Evolutionary conservation across 2,113 vertebrate species (phyloP).

Genomic region (Grammomys surdaster): DNA sequence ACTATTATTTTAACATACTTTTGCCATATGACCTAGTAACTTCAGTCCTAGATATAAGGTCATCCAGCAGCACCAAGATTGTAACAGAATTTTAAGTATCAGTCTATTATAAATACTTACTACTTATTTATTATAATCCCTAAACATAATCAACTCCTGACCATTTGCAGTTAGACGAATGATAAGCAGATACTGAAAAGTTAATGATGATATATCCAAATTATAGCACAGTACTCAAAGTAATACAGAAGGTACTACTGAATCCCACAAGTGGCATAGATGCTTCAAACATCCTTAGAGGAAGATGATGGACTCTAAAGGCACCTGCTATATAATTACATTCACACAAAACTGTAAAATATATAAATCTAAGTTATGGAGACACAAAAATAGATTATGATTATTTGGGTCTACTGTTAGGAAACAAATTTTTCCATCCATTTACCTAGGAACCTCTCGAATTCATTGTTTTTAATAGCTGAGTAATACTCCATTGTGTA

Average conservation of each 20-base stretch:
- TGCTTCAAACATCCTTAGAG: not conserved
- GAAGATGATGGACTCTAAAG: not conserved
- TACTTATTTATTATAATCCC: not conserved
- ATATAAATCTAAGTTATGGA: not conserved
- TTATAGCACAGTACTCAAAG: not conserved
- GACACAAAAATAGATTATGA: not conserved
- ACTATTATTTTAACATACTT: not conserved
- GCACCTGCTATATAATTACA: not conserved
- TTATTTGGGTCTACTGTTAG: not conserved
- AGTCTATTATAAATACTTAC: not conserved
- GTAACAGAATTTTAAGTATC: not conserved
- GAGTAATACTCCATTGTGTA: no score
- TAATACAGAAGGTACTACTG: not conserved
- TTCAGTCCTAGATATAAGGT: not conserved
- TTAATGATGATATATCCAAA: not conserved
- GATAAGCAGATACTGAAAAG: not conserved
- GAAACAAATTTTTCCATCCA: no score
- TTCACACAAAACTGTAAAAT: not conserved
- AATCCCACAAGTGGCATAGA: not conserved
- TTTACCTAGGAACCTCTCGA: no score
- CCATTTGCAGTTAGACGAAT: not conserved
- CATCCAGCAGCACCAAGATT: not conserved
- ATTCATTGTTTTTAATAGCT: no score
- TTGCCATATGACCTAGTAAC: not conserved
- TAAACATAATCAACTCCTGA: not conserved